These are phyloP conservation scores for Diarsia rubi DNA, from an alignment of 2,888 invertebrate genomes.

Conservation along the genomic window DNA sequence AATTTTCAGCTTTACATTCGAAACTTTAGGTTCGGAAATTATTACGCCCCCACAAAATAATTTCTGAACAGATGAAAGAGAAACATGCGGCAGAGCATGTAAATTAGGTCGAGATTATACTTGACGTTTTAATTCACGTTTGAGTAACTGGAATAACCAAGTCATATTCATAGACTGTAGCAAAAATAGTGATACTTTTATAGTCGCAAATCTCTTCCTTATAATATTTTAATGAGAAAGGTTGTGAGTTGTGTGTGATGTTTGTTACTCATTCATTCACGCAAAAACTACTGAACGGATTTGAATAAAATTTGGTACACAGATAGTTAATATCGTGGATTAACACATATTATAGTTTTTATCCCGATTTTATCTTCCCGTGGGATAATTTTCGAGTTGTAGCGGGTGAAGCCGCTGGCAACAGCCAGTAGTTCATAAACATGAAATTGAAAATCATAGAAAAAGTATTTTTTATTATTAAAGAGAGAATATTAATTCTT, in stretches of 20 bases:
- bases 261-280: no score
- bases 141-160: neutral
- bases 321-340: no score
- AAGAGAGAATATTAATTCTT: neutral
- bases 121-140: conserved; percentile 6
- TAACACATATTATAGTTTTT: no score
- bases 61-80: conserved; percentile 25
- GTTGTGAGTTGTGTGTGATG: no score
- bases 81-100: neutral
- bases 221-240: no score
- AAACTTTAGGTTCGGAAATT: neutral
- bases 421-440: no score
- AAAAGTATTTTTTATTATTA: neutral
- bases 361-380: no score
- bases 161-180: neutral
- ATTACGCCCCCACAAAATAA: conserved; percentile 5
- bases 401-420: no score
- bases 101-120: conserved; percentile 10
- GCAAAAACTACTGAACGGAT: no score
- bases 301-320: no score
- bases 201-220: neutral
- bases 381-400: no score
- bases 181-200: neutral
- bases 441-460: neutral
- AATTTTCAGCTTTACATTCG: neutral